Conservation (phyloP, 2,888 invertebrate species). For the Hemithea aestivaria region DNA sequence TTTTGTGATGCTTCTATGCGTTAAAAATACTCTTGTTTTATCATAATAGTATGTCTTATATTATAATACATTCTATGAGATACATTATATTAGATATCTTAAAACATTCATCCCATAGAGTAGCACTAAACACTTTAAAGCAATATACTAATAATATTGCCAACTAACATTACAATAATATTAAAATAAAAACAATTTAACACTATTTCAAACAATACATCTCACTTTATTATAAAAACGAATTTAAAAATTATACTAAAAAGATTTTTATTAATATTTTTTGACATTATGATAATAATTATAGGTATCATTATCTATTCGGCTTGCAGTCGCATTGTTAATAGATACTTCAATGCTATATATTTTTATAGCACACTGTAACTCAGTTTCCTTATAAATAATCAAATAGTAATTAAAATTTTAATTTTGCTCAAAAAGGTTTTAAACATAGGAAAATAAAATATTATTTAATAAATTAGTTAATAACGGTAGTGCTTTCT, state of each 20-base stretch:
- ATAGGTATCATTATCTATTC: too few relatives aligned
- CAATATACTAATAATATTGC: conserved; percentile 4
- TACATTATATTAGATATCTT: conserved; percentile 22
- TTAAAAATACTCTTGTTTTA: conserved; percentile 46
- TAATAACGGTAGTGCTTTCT: neutral
- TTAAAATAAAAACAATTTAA: neutral
- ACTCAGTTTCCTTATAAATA: too few relatives aligned
- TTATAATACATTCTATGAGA: conserved; percentile 26
- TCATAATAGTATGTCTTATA: conserved; percentile 22
- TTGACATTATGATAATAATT: too few relatives aligned
- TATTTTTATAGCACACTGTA: too few relatives aligned
- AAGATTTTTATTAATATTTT: too few relatives aligned
- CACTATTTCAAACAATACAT: neutral
- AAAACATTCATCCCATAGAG: conserved; percentile 23
- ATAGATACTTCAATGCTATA: too few relatives aligned
- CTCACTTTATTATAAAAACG: too few relatives aligned
- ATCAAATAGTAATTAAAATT: too few relatives aligned
- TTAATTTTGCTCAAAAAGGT: too few relatives aligned
- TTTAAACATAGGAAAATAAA: neutral
- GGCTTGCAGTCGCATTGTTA: too few relatives aligned
- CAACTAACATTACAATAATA: conserved; percentile 1
- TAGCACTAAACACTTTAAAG: conserved; percentile 26
- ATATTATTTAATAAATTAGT: conserved; percentile 1
- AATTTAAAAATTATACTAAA: too few relatives aligned
- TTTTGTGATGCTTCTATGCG: conserved; percentile 46